A percentile compares a stretch with the other conserved stretches of the same genome.
Evolutionary conservation across 2,888 invertebrate species (phyloP).

Genomic region (Callosobruchus maculatus): DNA sequence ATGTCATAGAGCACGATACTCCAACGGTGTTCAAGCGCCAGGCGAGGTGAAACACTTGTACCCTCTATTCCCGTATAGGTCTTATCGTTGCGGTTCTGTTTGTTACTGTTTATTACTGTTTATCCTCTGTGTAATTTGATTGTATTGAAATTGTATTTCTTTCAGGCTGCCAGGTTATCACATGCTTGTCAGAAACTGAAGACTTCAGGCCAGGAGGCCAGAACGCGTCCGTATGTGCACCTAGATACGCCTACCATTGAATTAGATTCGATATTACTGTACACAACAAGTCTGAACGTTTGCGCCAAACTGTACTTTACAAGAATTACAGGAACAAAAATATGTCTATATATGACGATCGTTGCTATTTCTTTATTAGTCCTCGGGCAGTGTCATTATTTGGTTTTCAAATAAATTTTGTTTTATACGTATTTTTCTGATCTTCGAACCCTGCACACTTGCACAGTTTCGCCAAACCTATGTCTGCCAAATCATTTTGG

Average conservation of each 20-base stretch:
- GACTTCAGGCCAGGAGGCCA: conserved; percentile 72
- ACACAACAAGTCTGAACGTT: conserved; percentile 70
- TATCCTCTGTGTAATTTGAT: too few species aligned
- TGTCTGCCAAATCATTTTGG: too few species aligned
- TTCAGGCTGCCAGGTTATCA: conserved; percentile 74
- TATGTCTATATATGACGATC: conserved; percentile 62
- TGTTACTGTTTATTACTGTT: too few species aligned
- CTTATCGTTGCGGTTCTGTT: too few species aligned
- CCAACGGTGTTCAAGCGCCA: too few species aligned
- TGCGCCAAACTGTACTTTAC: conserved; percentile 71
- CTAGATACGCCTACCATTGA: conserved; percentile 73
- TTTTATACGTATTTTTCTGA: too few species aligned
- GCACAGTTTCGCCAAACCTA: too few species aligned
- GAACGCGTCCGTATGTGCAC: conserved; percentile 75
- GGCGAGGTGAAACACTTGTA: too few species aligned
- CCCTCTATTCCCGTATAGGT: too few species aligned
- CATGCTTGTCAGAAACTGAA: conserved; percentile 69
- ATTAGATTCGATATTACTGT: conserved; percentile 72
- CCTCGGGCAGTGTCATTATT: conserved; percentile 57
- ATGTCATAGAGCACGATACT: too few species aligned
- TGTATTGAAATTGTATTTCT: too few species aligned
- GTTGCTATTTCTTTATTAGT: conserved; percentile 60
- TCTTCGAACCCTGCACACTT: too few species aligned
- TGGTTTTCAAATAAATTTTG: background rate
- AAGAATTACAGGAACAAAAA: conserved; percentile 67